Evolutionary conservation across 2,797 vertebrate species (phyloP).

Genomic region (Hippoglossus hippoglossus): DNA sequence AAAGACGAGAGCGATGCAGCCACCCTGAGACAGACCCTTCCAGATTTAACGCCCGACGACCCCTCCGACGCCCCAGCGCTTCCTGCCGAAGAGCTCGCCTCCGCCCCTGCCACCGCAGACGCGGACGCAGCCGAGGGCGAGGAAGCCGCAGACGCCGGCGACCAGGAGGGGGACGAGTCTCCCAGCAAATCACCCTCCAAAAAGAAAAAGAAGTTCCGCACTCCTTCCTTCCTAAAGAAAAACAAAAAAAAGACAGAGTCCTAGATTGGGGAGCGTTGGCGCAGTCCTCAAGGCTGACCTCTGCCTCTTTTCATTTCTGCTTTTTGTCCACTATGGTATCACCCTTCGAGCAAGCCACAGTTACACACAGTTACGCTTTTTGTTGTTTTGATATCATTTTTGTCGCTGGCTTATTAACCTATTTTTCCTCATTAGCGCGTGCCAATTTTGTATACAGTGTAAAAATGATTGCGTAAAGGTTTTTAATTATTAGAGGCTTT

Average conservation of each 20-base stretch:
- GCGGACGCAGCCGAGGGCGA: constrained; percentile 80
- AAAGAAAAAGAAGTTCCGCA: constrained; percentile 99
- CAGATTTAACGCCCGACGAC: constrained; percentile 95
- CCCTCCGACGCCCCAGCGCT: constrained; percentile 89
- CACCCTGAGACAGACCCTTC: constrained; percentile 96
- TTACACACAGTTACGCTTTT: constrained; percentile 58
- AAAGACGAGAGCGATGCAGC: constrained; percentile 93
- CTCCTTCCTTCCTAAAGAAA: constrained; percentile 99
- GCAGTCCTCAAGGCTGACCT: constrained; percentile 54
- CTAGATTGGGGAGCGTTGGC: constrained; percentile 79
- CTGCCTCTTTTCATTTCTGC: constrained; percentile 39
- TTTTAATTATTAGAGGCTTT: constrained; percentile 76
- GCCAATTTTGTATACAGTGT: constrained; percentile 81
- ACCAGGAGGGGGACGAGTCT: constrained; percentile 94
- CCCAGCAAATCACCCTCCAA: constrained; percentile 98
- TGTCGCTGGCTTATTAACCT: constrained; percentile 76
- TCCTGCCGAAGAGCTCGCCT: constrained; percentile 81
- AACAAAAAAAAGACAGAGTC: constrained; percentile 97
- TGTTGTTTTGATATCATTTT: constrained; percentile 64
- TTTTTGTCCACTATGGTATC: constrained; percentile 44
- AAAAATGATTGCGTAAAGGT: constrained; percentile 68
- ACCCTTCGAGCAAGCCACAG: constrained; percentile 58
- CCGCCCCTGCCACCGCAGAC: constrained; percentile 68
- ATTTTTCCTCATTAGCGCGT: constrained; percentile 77
- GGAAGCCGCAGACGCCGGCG: constrained; percentile 84